Evolutionary conservation across 2,888 invertebrate genomes (phyloP), one percentile per base, ranked within the genome.

Genomic region (Dasypolia templi): DNA sequence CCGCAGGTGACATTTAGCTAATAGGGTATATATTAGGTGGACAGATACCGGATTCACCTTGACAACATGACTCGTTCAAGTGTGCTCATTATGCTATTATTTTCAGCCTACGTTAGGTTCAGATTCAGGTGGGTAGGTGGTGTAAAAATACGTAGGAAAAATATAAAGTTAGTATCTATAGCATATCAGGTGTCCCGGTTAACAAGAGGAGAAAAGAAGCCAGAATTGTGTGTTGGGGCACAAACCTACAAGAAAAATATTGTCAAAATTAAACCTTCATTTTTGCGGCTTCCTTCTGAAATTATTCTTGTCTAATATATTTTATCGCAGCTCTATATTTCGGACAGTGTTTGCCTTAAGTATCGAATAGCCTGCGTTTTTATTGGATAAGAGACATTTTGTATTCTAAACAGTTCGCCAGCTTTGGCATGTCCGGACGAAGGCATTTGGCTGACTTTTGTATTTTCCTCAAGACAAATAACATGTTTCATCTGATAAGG

Each of bases 401-500:
- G 91, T 92, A 92, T 93, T 93, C 83, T 86, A 88, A 89, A 89
- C 87, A 88, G 90, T 90, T 87, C 87, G 83, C 89, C 80, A 89
- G 90, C 91, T 91, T 88, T 88, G 90, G 90, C 90, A 88, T 91
- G 92, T 92, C 92, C 92, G 85, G 89, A 88, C 87, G 89, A 85
- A 90, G 89, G 89, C 89, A 91, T 93, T 94, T 91, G 93, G 93
- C 93, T 92, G 92, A 92, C 92, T 93, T 93, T 92, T 90, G 92
- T 92, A 91, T 92, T 93, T 92, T 92, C 89, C 89, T 88, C 90
- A 89, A 93, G 92, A 93, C 93, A 94, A 94, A 95, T 94, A 94
- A 94, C 93, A 93, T 93, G 93, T 93, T 91, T 90, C 91, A 95
- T 95, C 94, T 91, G 94, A 95, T 95, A 95, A 94, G 93, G 90